A percentile compares a stretch with the other conserved stretches of the same genome.
Evolutionary conservation across 2,888 invertebrate genomes (phyloP).

Genomic region (Timema podura): DNA sequence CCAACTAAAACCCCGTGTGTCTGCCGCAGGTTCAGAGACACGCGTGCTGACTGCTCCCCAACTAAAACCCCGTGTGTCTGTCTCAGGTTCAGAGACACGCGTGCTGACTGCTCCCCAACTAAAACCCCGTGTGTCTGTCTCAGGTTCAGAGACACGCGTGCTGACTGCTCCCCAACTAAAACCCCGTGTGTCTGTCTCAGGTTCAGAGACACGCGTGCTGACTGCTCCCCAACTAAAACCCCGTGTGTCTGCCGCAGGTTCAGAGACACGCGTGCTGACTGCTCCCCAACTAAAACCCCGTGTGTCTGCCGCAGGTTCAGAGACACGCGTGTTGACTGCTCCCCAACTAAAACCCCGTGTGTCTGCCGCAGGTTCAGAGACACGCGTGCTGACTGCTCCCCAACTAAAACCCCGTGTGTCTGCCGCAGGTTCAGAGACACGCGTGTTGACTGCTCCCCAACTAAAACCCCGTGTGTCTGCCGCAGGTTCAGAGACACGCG

Average conservation of each 20-base stretch:
- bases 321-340: constrained; percentile 52
- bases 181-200: constrained; percentile 45
- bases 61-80: not conserved
- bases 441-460: too few relatives aligned
- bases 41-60: constrained; percentile 38
- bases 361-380: constrained; percentile 68
- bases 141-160: constrained; percentile 74
- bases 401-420: not conserved
- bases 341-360: not conserved
- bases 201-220: constrained; percentile 66
- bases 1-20: not conserved
- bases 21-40: constrained; percentile 72
- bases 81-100: constrained; percentile 76
- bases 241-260: constrained; percentile 54
- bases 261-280: constrained; percentile 59
- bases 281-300: not conserved
- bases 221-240: too few relatives aligned
- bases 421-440: constrained; percentile 76
- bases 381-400: constrained; percentile 44
- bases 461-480: not conserved
- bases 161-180: too few relatives aligned
- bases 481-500: constrained; percentile 50
- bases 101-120: too few relatives aligned
- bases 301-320: constrained; percentile 61
- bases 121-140: constrained; percentile 1